A percentile compares a stretch with the other conserved stretches of the same genome.
phyloP scores from a whole-genome alignment of 1,140 invertebrate species.

The Drosophila ambigua region DNA sequence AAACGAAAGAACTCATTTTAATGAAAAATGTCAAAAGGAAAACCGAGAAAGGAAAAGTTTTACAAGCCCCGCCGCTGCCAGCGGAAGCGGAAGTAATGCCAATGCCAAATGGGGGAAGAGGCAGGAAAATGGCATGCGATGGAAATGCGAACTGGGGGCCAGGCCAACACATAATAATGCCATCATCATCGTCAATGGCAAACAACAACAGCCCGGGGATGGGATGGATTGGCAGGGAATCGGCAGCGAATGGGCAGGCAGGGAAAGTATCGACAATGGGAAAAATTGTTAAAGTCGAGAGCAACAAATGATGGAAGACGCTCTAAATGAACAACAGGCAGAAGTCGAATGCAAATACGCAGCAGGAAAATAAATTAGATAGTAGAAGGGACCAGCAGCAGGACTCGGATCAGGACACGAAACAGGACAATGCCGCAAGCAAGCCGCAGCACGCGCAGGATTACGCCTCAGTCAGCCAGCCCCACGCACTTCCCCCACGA shows the following conservation, averaged over 20 bases:
- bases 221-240: constrained; percentile 25
- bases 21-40: constrained; percentile 58
- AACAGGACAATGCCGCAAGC: constrained; percentile 52
- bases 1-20: constrained; percentile 56
- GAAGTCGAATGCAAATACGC: constrained; percentile 50
- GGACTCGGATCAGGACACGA: neutral
- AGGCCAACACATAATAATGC: constrained; percentile 76
- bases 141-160: constrained; percentile 51
- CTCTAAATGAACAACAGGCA: constrained; percentile 77
- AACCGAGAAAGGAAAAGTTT: constrained; percentile 55
- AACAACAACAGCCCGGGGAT: constrained; percentile 32
- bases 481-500: neutral
- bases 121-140: constrained; percentile 24
- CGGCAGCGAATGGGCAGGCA: constrained; percentile 2
- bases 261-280: constrained; percentile 51
- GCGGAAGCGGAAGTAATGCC: constrained; percentile 78
- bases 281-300: constrained; percentile 46
- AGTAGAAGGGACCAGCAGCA: constrained; percentile 26
- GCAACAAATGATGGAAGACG: constrained; percentile 80
- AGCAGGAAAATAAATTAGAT: constrained; percentile 78
- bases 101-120: constrained; percentile 38
- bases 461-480: constrained; percentile 15
- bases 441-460: constrained; percentile 57
- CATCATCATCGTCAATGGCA: constrained; percentile 65
- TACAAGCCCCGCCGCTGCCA: constrained; percentile 45